Conservation (phyloP, 1,140 invertebrate species). For the Schlechtendalia chinensis region DNA sequence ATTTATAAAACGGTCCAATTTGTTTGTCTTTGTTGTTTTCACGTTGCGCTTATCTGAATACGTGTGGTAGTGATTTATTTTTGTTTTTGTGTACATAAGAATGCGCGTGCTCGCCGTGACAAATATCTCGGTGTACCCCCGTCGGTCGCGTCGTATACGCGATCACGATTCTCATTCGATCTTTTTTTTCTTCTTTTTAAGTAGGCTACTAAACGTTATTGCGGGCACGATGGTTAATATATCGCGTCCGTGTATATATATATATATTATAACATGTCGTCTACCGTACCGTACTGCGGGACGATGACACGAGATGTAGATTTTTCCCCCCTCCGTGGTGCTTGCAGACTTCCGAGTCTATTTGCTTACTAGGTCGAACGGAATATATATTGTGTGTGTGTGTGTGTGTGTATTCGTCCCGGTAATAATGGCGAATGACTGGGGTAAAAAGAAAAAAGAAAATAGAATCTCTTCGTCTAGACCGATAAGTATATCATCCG, state of each 20-base stretch:
- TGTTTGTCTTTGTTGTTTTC: constrained; percentile 26
- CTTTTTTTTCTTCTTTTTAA: constrained; percentile 21
- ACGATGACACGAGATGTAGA: constrained; percentile 8
- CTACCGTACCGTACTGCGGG: background rate
- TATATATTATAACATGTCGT: background rate
- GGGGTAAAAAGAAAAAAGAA: background rate
- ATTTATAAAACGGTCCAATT: background rate
- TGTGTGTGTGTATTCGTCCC: too few relatives aligned
- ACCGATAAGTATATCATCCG: background rate
- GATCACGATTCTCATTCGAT: constrained; percentile 25
- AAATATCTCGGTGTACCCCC: constrained; percentile 15
- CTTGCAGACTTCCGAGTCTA: background rate
- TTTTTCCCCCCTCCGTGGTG: background rate
- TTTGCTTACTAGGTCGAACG: constrained; percentile 21
- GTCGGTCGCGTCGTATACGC: too few relatives aligned
- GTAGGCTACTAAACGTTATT: constrained; percentile 42
- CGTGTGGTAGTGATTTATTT: constrained; percentile 26
- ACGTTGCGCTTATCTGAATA: constrained; percentile 2
- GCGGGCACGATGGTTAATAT: background rate
- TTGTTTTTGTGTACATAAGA: too few relatives aligned
- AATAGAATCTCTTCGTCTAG: background rate
- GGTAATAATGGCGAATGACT: constrained; percentile 15
- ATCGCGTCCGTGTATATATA: background rate
- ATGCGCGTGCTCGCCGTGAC: background rate
- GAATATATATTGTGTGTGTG: background rate